phyloP scores from a whole-genome alignment of 2,888 invertebrate genomes.

The Platypus cylindrus region DNA sequence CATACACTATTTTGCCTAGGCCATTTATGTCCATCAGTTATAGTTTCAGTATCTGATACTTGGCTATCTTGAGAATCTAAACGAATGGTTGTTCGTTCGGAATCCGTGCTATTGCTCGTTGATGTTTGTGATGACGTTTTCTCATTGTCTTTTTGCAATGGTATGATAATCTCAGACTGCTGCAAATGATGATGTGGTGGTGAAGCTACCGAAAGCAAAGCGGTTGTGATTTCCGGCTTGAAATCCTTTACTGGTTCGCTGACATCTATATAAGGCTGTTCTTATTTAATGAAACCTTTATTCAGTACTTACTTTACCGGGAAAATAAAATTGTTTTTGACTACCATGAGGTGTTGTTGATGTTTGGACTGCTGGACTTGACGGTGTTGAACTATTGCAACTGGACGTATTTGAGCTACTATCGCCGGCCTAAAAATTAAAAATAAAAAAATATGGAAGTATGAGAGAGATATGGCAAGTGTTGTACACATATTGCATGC shows the following conservation, averaged over 20 bases:
- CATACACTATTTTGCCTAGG: conserved; percentile 71
- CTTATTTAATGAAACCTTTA: background rate
- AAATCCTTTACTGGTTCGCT: conserved; percentile 36
- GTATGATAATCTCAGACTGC: conserved; percentile 43
- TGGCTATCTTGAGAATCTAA: conserved; percentile 76
- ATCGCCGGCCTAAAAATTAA: conserved; percentile 58
- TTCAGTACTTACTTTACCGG: conserved; percentile 44
- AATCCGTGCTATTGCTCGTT: conserved; percentile 65
- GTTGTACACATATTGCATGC: no score
- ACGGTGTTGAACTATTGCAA: conserved; percentile 92
- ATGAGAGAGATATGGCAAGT: no score
- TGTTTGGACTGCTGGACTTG: conserved; percentile 67
- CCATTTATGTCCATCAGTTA: conserved; percentile 46
- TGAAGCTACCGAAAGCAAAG: conserved; percentile 5
- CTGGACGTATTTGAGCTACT: conserved; percentile 90
- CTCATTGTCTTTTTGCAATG: conserved; percentile 56
- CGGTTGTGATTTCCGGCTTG: conserved; percentile 40
- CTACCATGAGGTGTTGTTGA: conserved; percentile 35
- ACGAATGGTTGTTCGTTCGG: conserved; percentile 66
- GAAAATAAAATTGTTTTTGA: conserved; percentile 61
- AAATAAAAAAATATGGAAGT: no score
- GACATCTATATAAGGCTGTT: background rate
- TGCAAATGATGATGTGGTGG: conserved; percentile 31
- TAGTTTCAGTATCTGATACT: conserved; percentile 49
- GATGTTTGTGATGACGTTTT: conserved; percentile 56